These are phyloP conservation scores for Rhamphomyia laevipes DNA, from an alignment of 2,888 invertebrate species.

Conservation along the genomic window DNA sequence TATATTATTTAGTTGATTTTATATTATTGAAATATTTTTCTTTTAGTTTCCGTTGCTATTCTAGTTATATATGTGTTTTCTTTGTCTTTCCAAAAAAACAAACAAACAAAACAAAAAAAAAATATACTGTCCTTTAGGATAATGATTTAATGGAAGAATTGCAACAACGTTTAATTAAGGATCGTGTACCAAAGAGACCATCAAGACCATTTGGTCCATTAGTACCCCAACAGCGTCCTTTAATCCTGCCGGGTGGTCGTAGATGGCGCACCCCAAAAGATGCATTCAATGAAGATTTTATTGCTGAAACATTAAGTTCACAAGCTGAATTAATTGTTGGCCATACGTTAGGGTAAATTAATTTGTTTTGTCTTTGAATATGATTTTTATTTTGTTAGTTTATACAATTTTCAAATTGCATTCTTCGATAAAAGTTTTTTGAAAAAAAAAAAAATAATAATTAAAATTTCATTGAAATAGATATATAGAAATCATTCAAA, in stretches of 20 bases:
- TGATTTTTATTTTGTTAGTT: not conserved
- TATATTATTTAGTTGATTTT: too few relatives aligned
- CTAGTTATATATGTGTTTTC: not conserved
- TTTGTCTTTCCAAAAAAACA: not conserved
- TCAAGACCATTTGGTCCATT: slow-evolving; percentile 44
- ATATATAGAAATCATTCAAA: not conserved
- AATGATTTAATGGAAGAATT: slow-evolving; percentile 40
- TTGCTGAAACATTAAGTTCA: slow-evolving; percentile 70
- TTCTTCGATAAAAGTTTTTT: too few relatives aligned
- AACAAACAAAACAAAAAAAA: not conserved
- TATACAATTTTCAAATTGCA: not conserved
- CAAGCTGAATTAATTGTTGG: slow-evolving; percentile 80
- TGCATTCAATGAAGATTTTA: slow-evolving; percentile 79
- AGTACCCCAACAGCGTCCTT: slow-evolving; percentile 54
- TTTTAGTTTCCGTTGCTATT: too few relatives aligned
- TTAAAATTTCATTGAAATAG: too few relatives aligned
- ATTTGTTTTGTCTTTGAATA: not conserved
- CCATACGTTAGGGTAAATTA: slow-evolving; percentile 67
- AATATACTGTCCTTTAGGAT: slow-evolving; percentile 18
- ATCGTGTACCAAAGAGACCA: slow-evolving; percentile 40
- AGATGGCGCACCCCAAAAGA: slow-evolving; percentile 74
- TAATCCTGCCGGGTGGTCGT: slow-evolving; percentile 65
- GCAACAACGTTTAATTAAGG: slow-evolving; percentile 36
- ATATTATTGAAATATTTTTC: too few relatives aligned
- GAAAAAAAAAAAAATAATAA: too few relatives aligned